These are phyloP conservation scores for Melanotaenia duboulayi DNA, from an alignment of 2,113 vertebrate genomes.

Conservation along the genomic window DNA sequence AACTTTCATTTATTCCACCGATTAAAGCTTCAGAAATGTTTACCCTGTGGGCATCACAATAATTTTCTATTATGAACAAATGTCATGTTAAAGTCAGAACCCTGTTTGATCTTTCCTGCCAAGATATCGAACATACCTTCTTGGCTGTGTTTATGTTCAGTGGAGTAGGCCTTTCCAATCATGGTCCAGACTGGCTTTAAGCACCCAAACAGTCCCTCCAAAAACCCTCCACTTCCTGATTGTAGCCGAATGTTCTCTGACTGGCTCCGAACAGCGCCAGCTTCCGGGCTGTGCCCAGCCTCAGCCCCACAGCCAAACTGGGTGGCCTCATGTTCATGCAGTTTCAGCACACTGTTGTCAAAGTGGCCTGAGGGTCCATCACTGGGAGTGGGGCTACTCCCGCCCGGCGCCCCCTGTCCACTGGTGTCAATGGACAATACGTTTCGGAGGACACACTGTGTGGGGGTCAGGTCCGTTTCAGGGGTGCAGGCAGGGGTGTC, in stretches of 20 bases:
- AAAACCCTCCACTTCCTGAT: constrained; percentile 89
- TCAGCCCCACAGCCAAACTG: constrained; percentile 77
- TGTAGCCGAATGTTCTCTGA: constrained; percentile 85
- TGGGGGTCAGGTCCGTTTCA: constrained; percentile 93
- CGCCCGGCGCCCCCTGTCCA: constrained; percentile 66
- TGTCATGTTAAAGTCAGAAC: background rate
- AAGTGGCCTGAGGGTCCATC: constrained; percentile 88
- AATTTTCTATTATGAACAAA: background rate
- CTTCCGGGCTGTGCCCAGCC: constrained; percentile 79
- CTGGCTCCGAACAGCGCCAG: constrained; percentile 78
- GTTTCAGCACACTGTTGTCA: constrained; percentile 92
- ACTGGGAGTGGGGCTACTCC: constrained; percentile 85
- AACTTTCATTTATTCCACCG: background rate
- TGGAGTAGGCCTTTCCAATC: constrained; percentile 96
- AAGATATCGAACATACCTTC: constrained; percentile 84
- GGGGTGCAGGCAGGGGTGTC: constrained; percentile 91
- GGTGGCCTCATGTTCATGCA: constrained; percentile 88
- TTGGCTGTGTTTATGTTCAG: constrained; percentile 92
- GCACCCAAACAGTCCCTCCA: constrained; percentile 95
- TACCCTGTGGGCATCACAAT: constrained; percentile 1
- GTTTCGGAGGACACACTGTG: constrained; percentile 93
- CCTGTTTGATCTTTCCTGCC: background rate
- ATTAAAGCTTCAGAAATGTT: constrained; percentile 6
- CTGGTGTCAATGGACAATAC: constrained; percentile 89
- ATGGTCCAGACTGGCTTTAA: constrained; percentile 95